A percentile compares a stretch with the other conserved stretches of the same genome.
phyloP scores from a whole-genome alignment of 2,797 vertebrate species.

The Phalloptychus januarius region DNA sequence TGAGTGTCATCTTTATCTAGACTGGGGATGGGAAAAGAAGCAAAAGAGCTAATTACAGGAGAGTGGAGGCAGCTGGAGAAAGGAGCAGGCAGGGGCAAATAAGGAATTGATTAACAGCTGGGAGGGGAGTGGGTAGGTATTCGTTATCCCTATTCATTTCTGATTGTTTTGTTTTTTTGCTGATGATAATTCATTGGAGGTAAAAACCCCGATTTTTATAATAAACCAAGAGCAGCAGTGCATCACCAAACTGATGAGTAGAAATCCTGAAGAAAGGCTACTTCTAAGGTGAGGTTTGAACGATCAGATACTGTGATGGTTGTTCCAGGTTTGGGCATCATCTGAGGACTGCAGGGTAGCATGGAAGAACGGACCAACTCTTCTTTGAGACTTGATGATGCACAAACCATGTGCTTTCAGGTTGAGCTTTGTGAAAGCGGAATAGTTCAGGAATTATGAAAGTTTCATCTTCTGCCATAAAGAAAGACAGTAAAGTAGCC shows the following conservation, averaged over 20 bases:
- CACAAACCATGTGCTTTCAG: constrained; percentile 58
- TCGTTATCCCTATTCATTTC: neutral
- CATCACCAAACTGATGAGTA: neutral
- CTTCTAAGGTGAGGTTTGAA: constrained; percentile 8
- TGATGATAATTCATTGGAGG: neutral
- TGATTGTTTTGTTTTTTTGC: neutral
- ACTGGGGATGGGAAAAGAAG: no score
- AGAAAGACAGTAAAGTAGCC: constrained; percentile 63
- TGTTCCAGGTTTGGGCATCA: constrained; percentile 33
- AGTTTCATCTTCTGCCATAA: constrained; percentile 61
- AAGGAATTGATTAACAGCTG: no score
- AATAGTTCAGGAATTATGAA: constrained; percentile 70
- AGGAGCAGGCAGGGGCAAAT: no score
- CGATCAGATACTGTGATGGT: constrained; percentile 1
- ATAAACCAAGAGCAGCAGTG: neutral
- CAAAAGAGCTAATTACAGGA: no score
- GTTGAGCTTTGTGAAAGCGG: constrained; percentile 58
- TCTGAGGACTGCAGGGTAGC: constrained; percentile 11
- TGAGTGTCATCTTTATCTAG: neutral
- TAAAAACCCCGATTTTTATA: neutral
- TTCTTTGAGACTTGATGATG: constrained; percentile 46
- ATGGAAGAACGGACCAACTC: constrained; percentile 35
- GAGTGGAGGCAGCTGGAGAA: no score
- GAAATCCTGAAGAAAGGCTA: constrained; percentile 4
- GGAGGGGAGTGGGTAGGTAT: neutral